These are phyloP conservation scores for Caenorhabditis latens DNA, from an alignment of 1,140 invertebrate species.

Conservation along the genomic window DNA sequence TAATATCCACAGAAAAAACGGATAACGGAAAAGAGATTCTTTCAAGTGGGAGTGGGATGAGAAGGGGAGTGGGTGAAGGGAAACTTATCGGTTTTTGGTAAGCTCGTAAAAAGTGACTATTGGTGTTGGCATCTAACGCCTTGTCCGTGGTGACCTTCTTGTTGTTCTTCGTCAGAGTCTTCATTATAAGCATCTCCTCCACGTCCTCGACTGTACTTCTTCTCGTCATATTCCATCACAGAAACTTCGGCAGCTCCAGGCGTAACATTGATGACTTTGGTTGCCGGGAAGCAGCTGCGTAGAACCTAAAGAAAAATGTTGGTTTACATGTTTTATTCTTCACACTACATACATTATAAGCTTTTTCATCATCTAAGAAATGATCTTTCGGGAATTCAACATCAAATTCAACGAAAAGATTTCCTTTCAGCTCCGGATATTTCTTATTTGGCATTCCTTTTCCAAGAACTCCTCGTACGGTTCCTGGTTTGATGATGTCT, in stretches of 20 bases:
- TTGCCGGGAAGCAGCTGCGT: slow-evolving; percentile 6
- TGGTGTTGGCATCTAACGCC: slow-evolving; percentile 57
- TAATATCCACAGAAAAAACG: slow-evolving; percentile 36
- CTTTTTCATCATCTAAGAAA: slow-evolving; percentile 83
- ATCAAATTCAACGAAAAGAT: slow-evolving; percentile 88
- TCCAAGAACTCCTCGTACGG: slow-evolving; percentile 76
- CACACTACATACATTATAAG: slow-evolving; percentile 79
- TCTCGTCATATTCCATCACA: slow-evolving; percentile 83
- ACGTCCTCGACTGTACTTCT: slow-evolving; percentile 77
- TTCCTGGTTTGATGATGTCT: slow-evolving; percentile 83
- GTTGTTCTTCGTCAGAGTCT: slow-evolving; percentile 82
- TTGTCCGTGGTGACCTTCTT: slow-evolving; percentile 51
- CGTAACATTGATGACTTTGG: slow-evolving; percentile 8
- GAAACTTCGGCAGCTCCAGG: slow-evolving; percentile 86
- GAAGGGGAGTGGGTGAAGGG: slow-evolving; percentile 20
- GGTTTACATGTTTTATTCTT: too few relatives aligned
- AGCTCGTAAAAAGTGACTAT: not conserved
- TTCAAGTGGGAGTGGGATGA: slow-evolving; percentile 44
- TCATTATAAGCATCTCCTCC: slow-evolving; percentile 82
- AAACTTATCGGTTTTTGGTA: not conserved
- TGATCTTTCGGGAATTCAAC: slow-evolving; percentile 87
- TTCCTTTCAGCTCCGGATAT: slow-evolving; percentile 87
- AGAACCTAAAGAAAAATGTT: slow-evolving; percentile 51
- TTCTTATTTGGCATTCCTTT: slow-evolving; percentile 83
- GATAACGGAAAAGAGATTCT: slow-evolving; percentile 40